phyloP scores from a whole-genome alignment of 2,888 invertebrate genomes.

The Chrysotoxum bicinctum region DNA sequence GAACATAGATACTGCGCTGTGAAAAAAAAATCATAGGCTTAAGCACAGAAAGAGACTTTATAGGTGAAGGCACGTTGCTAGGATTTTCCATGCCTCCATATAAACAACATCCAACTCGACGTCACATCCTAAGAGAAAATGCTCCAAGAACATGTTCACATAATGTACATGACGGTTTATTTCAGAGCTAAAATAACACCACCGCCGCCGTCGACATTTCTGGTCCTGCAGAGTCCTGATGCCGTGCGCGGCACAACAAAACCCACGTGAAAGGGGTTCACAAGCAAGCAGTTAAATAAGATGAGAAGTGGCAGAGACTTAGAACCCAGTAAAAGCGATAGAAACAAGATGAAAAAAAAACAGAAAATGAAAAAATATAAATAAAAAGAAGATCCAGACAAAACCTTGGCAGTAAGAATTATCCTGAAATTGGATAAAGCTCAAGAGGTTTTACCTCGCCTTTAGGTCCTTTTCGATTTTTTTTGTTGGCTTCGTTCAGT shows the following conservation, averaged over 20 bases:
- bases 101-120: constrained; percentile 53
- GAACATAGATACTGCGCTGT: not conserved
- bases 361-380: not conserved
- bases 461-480: constrained; percentile 15
- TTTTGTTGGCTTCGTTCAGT: not conserved
- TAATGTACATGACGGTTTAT: constrained; percentile 37
- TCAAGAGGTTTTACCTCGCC: constrained; percentile 66
- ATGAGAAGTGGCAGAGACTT: constrained; percentile 56
- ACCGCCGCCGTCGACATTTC: not conserved
- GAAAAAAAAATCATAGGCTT: constrained; percentile 62
- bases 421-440: constrained; percentile 70
- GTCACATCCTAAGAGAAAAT: constrained; percentile 62
- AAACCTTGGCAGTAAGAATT: constrained; percentile 58
- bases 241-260: constrained; percentile 6
- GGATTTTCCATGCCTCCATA: constrained; percentile 36
- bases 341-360: constrained; percentile 25
- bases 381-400: constrained; percentile 27
- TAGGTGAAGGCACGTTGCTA: constrained; percentile 48
- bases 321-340: constrained; percentile 15
- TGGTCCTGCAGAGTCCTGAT: not conserved
- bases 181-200: constrained; percentile 13
- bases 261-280: constrained; percentile 29
- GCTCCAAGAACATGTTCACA: constrained; percentile 44
- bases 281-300: constrained; percentile 58
- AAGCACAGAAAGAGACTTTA: constrained; percentile 41